These are phyloP conservation scores for Macquaria australasica DNA, from an alignment of 2,113 vertebrate species.

Conservation along the genomic window DNA sequence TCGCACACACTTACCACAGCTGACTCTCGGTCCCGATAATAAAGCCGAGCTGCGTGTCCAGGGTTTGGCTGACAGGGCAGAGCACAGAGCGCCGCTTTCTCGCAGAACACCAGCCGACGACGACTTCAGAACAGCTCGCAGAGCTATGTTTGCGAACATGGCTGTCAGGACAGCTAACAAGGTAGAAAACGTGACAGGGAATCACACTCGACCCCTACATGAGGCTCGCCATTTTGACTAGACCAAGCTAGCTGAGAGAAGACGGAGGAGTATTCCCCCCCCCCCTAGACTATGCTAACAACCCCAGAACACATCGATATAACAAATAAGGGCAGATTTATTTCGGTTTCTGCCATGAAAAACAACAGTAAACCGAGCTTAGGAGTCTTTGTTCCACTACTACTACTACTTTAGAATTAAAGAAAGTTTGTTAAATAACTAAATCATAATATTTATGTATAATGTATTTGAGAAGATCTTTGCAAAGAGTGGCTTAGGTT, in stretches of 20 bases:
- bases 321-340: accelerated
- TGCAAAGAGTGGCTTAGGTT: not conserved
- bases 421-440: not conserved
- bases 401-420: not conserved
- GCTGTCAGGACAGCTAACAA: not conserved
- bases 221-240: slow-evolving; percentile 76
- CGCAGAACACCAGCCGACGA: slow-evolving; percentile 57
- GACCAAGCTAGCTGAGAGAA: slow-evolving; percentile 52
- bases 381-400: not conserved
- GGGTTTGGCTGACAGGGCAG: slow-evolving; percentile 1
- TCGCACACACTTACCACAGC: slow-evolving; percentile 50
- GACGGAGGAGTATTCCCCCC: accelerated
- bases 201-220: slow-evolving; percentile 66
- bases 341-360: not conserved
- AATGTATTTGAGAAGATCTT: not conserved
- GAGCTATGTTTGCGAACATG: slow-evolving; percentile 65
- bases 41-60: slow-evolving; percentile 40
- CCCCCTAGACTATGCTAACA: slow-evolving; percentile 12
- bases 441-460: not conserved
- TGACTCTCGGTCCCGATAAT: slow-evolving; percentile 7
- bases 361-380: not conserved
- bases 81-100: slow-evolving; percentile 57
- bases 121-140: slow-evolving; percentile 66
- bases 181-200: not conserved
- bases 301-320: slow-evolving; percentile 69